Evolutionary conservation across 2,113 vertebrate genomes (phyloP).

Genomic region (Fulmarus glacialis): DNA sequence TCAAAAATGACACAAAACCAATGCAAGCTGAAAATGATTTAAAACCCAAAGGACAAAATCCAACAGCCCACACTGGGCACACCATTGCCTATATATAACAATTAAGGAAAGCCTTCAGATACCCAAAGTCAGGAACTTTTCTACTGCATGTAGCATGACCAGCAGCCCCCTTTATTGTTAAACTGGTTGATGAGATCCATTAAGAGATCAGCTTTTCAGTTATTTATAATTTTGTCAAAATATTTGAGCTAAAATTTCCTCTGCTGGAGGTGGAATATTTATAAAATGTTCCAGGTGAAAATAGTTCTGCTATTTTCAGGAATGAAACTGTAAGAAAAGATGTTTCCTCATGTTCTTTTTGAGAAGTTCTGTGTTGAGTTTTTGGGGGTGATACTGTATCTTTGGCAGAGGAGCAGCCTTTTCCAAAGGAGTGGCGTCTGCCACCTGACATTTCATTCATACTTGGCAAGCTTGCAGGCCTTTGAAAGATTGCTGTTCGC

Average conservation of each 20-base stretch:
- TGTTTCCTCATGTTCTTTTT: neutral
- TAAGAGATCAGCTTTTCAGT: neutral
- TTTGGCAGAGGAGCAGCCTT: neutral
- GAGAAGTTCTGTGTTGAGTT: neutral
- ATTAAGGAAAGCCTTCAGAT: neutral
- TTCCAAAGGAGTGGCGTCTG: neutral
- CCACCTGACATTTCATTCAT: neutral
- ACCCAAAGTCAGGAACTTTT: neutral
- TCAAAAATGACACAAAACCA: neutral
- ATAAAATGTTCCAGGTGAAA: constrained; percentile 41
- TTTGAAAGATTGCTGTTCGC: neutral
- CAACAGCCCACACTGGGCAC: neutral
- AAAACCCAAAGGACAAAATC: neutral
- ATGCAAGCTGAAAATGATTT: neutral
- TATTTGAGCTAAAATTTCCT: constrained; percentile 45
- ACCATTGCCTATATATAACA: neutral
- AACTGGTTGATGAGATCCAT: neutral
- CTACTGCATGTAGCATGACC: neutral
- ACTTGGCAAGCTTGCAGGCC: neutral
- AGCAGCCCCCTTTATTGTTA: neutral
- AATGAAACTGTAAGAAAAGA: neutral
- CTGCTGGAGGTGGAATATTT: constrained; percentile 24
- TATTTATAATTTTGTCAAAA: constrained; percentile 43
- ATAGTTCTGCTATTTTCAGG: constrained; percentile 4
- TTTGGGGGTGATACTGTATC: neutral